Evolutionary conservation across 2,797 vertebrate genomes (phyloP).

Genomic region (Nasua narica): DNA sequence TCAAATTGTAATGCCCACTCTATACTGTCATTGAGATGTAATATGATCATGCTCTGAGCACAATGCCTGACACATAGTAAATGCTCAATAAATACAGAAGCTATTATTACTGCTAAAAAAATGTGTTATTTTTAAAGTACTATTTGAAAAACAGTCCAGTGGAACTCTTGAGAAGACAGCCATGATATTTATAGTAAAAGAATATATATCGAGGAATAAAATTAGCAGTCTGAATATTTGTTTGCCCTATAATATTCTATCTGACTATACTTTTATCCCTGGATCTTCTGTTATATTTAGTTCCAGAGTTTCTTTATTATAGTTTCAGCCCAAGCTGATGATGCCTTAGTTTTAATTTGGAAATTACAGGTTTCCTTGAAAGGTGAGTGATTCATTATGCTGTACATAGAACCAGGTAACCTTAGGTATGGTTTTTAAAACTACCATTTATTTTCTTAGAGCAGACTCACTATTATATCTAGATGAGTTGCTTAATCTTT

Average conservation of each 20-base stretch:
- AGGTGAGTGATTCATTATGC: neutral
- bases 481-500: neutral
- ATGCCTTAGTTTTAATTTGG: neutral
- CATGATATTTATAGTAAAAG: neutral
- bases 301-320: neutral
- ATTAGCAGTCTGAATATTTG: neutral
- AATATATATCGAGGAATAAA: neutral
- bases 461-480: neutral
- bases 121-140: neutral
- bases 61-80: neutral
- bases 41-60: neutral
- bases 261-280: neutral
- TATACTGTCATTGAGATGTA: neutral
- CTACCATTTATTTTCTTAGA: neutral
- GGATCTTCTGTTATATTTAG: neutral
- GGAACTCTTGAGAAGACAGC: neutral
- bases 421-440: neutral
- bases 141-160: neutral
- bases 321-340: neutral
- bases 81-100: neutral
- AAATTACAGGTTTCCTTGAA: conserved; percentile 2
- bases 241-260: neutral
- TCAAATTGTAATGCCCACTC: neutral
- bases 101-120: neutral
- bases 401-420: neutral